Percentiles rank a stretch among this genome's conserved stretches.
phyloP scores from a whole-genome alignment of 1,140 invertebrate genomes.

The Sycophila sp. region DNA sequence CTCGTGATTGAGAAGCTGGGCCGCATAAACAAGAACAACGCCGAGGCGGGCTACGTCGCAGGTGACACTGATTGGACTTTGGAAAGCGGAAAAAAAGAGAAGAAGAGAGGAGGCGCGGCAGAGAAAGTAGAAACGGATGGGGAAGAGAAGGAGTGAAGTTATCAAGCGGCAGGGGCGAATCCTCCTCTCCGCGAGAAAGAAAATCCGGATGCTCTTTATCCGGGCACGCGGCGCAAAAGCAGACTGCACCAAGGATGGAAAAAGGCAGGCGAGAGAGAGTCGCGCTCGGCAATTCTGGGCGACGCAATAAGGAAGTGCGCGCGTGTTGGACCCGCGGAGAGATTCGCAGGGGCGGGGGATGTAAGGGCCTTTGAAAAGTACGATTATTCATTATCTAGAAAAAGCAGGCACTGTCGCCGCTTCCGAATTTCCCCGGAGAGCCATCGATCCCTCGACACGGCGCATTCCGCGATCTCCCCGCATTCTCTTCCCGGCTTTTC shows the following conservation, averaged over 20 bases:
- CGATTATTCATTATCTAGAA: conserved; percentile 41
- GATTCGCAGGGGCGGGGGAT: neutral
- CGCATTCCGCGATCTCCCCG: conserved; percentile 25
- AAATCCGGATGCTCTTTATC: neutral
- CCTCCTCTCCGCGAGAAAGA: too few relatives aligned
- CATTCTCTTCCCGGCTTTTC: neutral
- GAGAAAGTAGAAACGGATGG: too few relatives aligned
- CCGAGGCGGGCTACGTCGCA: conserved; percentile 4
- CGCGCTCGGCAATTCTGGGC: conserved; percentile 16
- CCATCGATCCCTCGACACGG: conserved; percentile 37
- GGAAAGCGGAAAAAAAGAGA: neutral
- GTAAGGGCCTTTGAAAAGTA: conserved; percentile 25
- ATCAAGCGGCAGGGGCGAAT: neutral
- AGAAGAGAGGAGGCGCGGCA: too few relatives aligned
- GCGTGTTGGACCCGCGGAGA: neutral
- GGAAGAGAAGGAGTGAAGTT: neutral
- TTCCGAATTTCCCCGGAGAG: conserved; percentile 33
- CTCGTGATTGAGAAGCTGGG: neutral
- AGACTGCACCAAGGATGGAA: neutral
- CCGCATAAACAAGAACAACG: neutral
- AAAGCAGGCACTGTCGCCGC: conserved; percentile 27
- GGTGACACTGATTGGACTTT: conserved; percentile 22
- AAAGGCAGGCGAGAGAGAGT: neutral
- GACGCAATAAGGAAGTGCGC: neutral
- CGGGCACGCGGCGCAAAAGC: neutral